A percentile compares a stretch with the other conserved stretches of the same genome.
Evolutionary conservation across 2,888 invertebrate species (phyloP).

Genomic region (Agriopis marginaria): DNA sequence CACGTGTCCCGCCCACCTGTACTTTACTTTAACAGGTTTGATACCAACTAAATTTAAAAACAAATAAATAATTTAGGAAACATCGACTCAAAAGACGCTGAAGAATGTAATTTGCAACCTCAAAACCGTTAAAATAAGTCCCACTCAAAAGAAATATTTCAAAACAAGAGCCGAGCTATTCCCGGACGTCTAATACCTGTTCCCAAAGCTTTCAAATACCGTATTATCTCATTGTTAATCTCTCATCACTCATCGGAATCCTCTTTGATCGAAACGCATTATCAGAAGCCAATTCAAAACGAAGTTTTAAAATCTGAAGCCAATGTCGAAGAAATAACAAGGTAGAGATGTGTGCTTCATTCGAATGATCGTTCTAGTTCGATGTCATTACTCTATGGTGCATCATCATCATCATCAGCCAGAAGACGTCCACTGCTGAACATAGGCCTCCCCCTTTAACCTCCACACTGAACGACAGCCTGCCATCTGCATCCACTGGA

Average conservation of each 20-base stretch:
- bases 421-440: too few relatives aligned
- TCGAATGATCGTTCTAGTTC: background rate
- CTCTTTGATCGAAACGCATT: slow-evolving; percentile 28
- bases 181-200: background rate
- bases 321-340: slow-evolving; percentile 20
- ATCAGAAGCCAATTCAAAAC: slow-evolving; percentile 9
- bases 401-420: too few relatives aligned
- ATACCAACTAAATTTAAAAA: too few relatives aligned
- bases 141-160: background rate
- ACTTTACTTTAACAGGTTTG: too few relatives aligned
- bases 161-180: slow-evolving; percentile 4
- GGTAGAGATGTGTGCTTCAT: background rate
- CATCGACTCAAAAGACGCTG: too few relatives aligned
- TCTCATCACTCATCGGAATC: slow-evolving; percentile 17
- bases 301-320: slow-evolving; percentile 9
- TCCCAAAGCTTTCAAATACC: background rate
- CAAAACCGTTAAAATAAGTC: too few relatives aligned
- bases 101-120: too few relatives aligned
- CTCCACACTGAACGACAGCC: too few relatives aligned
- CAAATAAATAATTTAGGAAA: too few relatives aligned
- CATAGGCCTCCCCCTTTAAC: too few relatives aligned
- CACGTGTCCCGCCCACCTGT: too few relatives aligned
- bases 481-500: too few relatives aligned
- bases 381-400: background rate
- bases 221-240: slow-evolving; percentile 12